Conservation (phyloP, 2,113 vertebrate species). For the Podocnemis expansa region DNA sequence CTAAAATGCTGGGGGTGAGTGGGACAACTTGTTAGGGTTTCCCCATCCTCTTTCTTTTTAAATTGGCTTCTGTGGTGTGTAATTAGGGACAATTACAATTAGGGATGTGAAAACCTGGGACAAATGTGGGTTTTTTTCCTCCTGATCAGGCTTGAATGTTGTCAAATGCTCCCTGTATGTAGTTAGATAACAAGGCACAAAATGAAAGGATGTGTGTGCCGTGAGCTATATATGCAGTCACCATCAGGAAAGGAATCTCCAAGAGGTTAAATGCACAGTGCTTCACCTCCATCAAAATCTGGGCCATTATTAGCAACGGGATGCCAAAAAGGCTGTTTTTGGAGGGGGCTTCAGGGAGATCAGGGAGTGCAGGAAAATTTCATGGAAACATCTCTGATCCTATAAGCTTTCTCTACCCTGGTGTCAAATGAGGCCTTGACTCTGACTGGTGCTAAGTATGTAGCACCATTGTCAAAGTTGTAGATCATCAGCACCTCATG, state of each 20-base stretch:
- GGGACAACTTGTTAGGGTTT: background rate
- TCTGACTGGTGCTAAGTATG: background rate
- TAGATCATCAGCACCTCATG: background rate
- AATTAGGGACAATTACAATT: background rate
- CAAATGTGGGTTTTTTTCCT: conserved; percentile 50
- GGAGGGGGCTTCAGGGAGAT: fast-evolving
- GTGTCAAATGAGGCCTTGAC: background rate
- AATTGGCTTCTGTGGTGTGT: background rate
- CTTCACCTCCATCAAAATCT: fast-evolving
- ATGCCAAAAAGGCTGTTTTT: background rate
- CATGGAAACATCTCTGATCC: background rate
- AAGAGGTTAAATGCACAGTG: background rate
- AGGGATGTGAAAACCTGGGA: background rate
- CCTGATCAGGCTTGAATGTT: background rate
- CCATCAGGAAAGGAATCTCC: background rate
- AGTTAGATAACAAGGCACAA: background rate
- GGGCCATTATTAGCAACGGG: fast-evolving
- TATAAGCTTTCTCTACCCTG: background rate
- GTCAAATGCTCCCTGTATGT: background rate
- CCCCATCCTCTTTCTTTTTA: background rate
- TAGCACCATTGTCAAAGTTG: fast-evolving
- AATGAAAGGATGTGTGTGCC: background rate
- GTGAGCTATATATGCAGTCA: fast-evolving
- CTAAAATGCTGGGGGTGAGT: conserved; percentile 58
- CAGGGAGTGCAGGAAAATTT: fast-evolving